Evolutionary conservation across 2,797 vertebrate species (phyloP).

Genomic region (Lateolabrax maculatus): DNA sequence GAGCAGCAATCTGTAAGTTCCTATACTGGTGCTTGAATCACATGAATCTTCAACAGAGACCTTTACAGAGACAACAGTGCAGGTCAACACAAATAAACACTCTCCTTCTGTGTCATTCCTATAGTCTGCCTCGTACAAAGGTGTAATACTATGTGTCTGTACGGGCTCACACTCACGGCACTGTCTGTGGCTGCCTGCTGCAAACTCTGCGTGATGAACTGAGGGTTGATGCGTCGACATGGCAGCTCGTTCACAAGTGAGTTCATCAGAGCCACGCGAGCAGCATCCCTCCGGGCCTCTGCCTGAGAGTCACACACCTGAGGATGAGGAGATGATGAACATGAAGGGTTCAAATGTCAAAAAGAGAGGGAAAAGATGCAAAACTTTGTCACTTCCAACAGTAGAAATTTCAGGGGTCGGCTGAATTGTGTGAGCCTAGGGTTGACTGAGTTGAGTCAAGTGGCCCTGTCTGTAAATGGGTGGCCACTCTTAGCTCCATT

Average conservation of each 20-base stretch:
- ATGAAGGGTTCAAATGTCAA: neutral
- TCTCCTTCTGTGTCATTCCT: neutral
- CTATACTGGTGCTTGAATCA: constrained; percentile 91
- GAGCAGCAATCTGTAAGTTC: constrained; percentile 91
- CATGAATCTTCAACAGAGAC: constrained; percentile 87
- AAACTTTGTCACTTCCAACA: neutral
- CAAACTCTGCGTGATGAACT: constrained; percentile 91
- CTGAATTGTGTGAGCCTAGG: neutral
- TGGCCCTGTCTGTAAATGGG: neutral
- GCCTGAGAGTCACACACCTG: constrained; percentile 92
- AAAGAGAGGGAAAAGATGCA: neutral
- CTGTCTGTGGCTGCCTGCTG: constrained; percentile 88
- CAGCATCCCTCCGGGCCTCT: constrained; percentile 92
- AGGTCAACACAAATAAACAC: constrained; percentile 6
- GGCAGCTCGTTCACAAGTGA: constrained; percentile 94
- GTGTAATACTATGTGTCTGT: neutral
- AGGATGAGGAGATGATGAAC: neutral
- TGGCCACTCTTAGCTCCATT: neutral
- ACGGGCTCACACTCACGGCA: constrained; percentile 82
- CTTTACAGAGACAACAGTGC: constrained; percentile 74
- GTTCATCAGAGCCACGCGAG: constrained; percentile 93
- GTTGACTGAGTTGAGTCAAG: neutral
- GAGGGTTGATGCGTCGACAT: constrained; percentile 88
- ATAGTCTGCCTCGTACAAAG: neutral
- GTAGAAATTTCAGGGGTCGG: neutral